Evolutionary conservation across 2,797 vertebrate genomes (phyloP), one percentile per base, ranked within the genome.

Genomic region (Onychomys torridus): DNA sequence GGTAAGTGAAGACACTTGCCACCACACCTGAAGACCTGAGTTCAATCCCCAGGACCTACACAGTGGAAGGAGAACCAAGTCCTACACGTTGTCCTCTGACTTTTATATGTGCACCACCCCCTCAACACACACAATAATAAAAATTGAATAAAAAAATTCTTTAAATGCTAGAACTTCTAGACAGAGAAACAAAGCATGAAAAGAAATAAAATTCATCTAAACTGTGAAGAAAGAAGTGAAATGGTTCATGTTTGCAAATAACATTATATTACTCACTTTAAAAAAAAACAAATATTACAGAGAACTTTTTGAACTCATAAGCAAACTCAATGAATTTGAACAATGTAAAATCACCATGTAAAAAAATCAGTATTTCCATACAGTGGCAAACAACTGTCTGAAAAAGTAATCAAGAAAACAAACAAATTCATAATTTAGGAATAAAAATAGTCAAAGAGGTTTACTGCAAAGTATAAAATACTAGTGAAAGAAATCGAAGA

Each of bases 321-420:
- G 49, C 3, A 63, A 63, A 75, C 61, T 81, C 40, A 81, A 23
- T 73, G n/a, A 63, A 81, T 5, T 75, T 82, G 57, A 4, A 61
- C 12, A 59, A 52, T 14, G 73, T n/a, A 76, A 46, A 46, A 77
- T 77, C 13, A 77, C 13, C 43, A 46, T 49, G 7, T 16, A 49
- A 77, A 57, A 57, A 77, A 29, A 2, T 77, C 16, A 32, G 75
- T 46, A 76, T 46, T 49, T 49, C 43, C n/a, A 71, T 37, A 37
- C 9, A 71, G n/a, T 71, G 69, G 6, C 69, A 71, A 37, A 71
- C 17, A 71, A 19, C 17, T 46, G 75, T 77, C 49, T 69, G 46
- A 84, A 90, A 77, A 85, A 55, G 9, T 59, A 77, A 59, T 84
- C 49, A 90, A 90, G 37, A 65, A 83, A 89, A 76, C 11, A 84